These are phyloP conservation scores for Spondyliosoma cantharus DNA, from an alignment of 2,797 vertebrate species.

Conservation along the genomic window DNA sequence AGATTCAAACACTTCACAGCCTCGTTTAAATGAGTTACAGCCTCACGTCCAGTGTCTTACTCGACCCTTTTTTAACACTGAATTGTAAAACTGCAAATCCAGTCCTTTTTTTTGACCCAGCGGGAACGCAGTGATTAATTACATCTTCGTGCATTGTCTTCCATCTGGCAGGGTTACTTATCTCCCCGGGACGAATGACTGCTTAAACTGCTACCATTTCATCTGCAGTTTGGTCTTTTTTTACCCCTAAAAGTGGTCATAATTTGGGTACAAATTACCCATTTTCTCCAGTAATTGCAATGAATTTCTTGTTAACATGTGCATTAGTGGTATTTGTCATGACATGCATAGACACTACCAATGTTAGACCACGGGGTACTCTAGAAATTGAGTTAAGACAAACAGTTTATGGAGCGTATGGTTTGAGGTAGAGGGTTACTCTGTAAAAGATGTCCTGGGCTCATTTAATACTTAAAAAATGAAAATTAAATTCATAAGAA, in stretches of 20 bases:
- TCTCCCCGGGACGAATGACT: constrained; percentile 75
- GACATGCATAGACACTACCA: constrained; percentile 13
- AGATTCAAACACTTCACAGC: constrained; percentile 58
- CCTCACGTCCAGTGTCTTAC: constrained; percentile 45
- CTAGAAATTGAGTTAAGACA: constrained; percentile 29
- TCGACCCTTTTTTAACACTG: constrained; percentile 59
- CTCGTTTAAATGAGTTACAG: constrained; percentile 69
- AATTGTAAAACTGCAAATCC: constrained; percentile 71
- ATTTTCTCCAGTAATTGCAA: constrained; percentile 69
- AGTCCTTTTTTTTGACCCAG: constrained; percentile 58
- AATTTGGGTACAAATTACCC: constrained; percentile 64
- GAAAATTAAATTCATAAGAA: not conserved
- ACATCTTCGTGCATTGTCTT: constrained; percentile 75
- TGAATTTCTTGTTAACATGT: constrained; percentile 59
- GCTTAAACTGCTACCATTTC: constrained; percentile 71
- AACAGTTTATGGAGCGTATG: constrained; percentile 38
- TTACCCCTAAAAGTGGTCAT: constrained; percentile 63
- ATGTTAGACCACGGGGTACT: constrained; percentile 39
- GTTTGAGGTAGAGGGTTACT: not conserved
- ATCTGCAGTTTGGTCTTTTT: constrained; percentile 57
- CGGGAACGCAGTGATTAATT: constrained; percentile 77
- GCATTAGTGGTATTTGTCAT: constrained; percentile 40
- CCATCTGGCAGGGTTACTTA: constrained; percentile 79
- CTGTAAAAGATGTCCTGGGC: not conserved
- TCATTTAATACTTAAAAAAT: not conserved